Evolutionary conservation across 1,140 invertebrate species (phyloP), one percentile per base, ranked within the genome.

Genomic region (Limonius californicus): DNA sequence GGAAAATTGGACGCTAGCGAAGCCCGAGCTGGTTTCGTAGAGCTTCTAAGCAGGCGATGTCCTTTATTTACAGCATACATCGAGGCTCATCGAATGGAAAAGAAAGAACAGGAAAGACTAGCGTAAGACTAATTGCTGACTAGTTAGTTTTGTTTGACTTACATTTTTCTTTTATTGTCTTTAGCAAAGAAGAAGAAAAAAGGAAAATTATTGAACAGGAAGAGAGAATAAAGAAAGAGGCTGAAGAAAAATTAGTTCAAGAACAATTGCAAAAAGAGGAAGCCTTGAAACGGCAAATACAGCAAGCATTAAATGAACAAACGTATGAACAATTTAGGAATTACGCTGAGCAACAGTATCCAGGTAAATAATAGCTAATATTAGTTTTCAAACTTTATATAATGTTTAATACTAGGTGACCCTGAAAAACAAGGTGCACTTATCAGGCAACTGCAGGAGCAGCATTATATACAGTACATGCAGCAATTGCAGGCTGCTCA

Each of bases 381-480:
- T 19, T 2, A 54, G 8, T 8, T 18, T 42, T 39, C 11, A 57
- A 39, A 27, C 9, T 9, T 4, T 27, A 4, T 4, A 27, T 4
- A 27, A 27, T 16, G 12, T 19, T 42, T 2, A 18, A 11, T 65
- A 59, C 12, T 62, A 70, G 72, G 75, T 20, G 90, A 92, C 79
- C 89, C 89, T 7, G 92, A 97, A 69, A 91, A 97, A 82, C 97
- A 98, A 84, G 93, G 90, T 1, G 85, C 94, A 54, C 79, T 98
- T 14, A 94, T 99, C 54, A 82, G 87, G 47, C 95, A 98, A 72
- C 77, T 99, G 35, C 96, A 98, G 80, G 95, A 97, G 68, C 94
- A 98, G 70, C 96, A 99, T 79, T 99, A 97, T 75, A 93, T 97
- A 73, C 95, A 98, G 73, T 99, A 98, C 74, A 96, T 98, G 87